Base-by-base conservation (phyloP, 2,113 vertebrate genomes). In the Caranx ignobilis region DNA sequence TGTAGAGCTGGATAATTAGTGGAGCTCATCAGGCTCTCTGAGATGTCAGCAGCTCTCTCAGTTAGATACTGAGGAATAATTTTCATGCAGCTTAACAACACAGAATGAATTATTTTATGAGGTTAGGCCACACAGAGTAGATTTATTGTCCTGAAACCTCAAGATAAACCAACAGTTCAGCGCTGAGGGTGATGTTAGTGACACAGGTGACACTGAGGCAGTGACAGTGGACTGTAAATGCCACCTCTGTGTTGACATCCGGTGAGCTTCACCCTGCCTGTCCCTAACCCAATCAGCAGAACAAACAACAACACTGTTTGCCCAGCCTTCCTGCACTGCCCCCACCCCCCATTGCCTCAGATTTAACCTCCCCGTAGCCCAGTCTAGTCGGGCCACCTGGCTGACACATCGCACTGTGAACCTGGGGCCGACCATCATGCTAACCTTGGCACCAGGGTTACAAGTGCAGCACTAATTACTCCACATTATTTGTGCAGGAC, bases 361-460 rank as follows among this genome's bases (percentile, higher is more conserved):
- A 79, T 21, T 43, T 65, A 66, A 63, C 65, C 64, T 21, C 19
- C 11, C 74, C 4, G 45, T 32, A 54, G 77, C 71, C 35, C 75
- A 56, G 43, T 21, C 85, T 35, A n/a, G 35, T 31, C 5, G 4
- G 78, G 83, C 90, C 94, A 95, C 90, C 91, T 95, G 93, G 91
- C 66, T 66, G 6, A 85, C 62, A 85, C 88, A 60, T 80, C 55
- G 7, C 77, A 67, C 82, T 74, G 89, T 80, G 81, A 94, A 90
- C 78, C 81, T 72, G 79, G 79, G 78, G 77, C 78, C 72, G 21
- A 55, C 39, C 78, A 19, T 62, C 56, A n/a, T 35, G 71, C 83
- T 93, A 93, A 94, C 93, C 93, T 94, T 93, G 94, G 90, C 91
- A 93, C 88, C 67, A 79, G 81, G 91, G 92, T 94, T 93, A 94